Base-by-base conservation (phyloP, 2,113 vertebrate species). In the Dissostichus mawsoni region DNA sequence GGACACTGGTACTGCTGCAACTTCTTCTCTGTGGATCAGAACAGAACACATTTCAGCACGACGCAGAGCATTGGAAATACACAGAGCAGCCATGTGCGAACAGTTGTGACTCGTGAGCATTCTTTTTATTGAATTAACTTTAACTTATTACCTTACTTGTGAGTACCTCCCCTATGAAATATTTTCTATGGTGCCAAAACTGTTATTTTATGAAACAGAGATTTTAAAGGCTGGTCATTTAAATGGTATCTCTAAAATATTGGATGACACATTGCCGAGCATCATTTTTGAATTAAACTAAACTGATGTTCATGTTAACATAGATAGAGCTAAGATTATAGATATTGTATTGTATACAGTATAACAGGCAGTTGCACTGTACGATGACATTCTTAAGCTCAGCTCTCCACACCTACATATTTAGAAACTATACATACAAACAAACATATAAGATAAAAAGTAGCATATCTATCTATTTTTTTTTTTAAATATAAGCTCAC, bases 1-100 rank as follows among this genome's bases (percentile, higher is more conserved):
- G 95, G 94, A 85, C 94, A 94, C 80, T 93, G 63, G 84, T 87
- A 94, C 70, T 10, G 87, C 13, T 16, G 51, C 23, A 14, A 48
- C 53, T 25, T 87, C 62, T 65, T 72, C 5, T n/a, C 90, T 85
- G 85, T 80, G 83, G 53, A 85, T 70, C n/a, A 16, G 75, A 81
- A 80, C n/a, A 50, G 14, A 18, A 61, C 14, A 51, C 5, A 69
- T 17, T 44, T 63, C 23, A 81, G 23, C 10, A 14, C 18, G 73
- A 59, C 41, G 63, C 0, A 59, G 14, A 41, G 44, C 8, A 68
- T 20, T 10, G 23, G 33, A 59, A 36, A 33, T 10, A 52, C 51
- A 52, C 5, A 58, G 23, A 51, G 20, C 6, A 17, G 20, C 10
- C 7, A 4, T 0, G 5, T 11, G 5, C 0, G 20, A 33, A 8